Percentiles rank a stretch among this genome's conserved stretches.
Conservation (phyloP, 1,140 invertebrate species). For the Notospermus geniculatus region DNA sequence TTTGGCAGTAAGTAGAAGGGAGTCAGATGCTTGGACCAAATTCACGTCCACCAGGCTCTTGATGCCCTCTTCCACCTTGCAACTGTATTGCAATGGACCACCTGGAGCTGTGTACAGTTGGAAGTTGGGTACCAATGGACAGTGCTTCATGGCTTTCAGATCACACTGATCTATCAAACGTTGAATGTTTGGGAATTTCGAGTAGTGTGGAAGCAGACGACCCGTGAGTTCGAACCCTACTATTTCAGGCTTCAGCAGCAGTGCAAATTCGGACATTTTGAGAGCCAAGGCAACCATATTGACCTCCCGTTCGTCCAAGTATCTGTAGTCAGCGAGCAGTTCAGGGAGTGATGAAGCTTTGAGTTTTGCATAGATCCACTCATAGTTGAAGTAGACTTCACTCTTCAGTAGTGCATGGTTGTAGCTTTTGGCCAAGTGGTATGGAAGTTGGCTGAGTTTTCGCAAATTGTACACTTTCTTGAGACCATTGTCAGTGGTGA, state of each 20-base stretch:
- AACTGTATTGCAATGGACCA: slow-evolving; percentile 40
- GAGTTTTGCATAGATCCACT: slow-evolving; percentile 37
- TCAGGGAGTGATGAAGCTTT: slow-evolving; percentile 34
- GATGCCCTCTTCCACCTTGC: slow-evolving; percentile 24
- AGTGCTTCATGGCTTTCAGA: slow-evolving; percentile 37
- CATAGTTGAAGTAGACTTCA: slow-evolving; percentile 37
- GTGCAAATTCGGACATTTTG: slow-evolving; percentile 35
- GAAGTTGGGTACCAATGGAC: slow-evolving; percentile 77
- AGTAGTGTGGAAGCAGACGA: slow-evolving; percentile 42
- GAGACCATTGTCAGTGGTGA: slow-evolving; percentile 62
- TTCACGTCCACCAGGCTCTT: slow-evolving; percentile 32
- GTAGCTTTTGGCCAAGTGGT: slow-evolving; percentile 22
- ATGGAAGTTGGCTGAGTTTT: slow-evolving; percentile 39
- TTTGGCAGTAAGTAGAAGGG: slow-evolving; percentile 38
- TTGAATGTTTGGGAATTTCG: slow-evolving; percentile 32
- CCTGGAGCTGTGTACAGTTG: slow-evolving; percentile 46
- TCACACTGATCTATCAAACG: slow-evolving; percentile 60
- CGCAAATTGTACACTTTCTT: slow-evolving; percentile 31
- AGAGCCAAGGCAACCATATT: slow-evolving; percentile 41
- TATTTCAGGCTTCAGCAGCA: slow-evolving; percentile 34
- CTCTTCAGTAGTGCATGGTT: slow-evolving; percentile 28
- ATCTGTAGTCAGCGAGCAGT: slow-evolving; percentile 34
- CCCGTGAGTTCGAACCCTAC: slow-evolving; percentile 41
- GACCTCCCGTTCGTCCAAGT: slow-evolving; percentile 61
- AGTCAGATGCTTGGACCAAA: slow-evolving; percentile 34